Percentiles rank a stretch among this genome's conserved stretches.
These are phyloP conservation scores for Centropus unirufus DNA, from an alignment of 2,113 vertebrate species.

Conservation along the genomic window DNA sequence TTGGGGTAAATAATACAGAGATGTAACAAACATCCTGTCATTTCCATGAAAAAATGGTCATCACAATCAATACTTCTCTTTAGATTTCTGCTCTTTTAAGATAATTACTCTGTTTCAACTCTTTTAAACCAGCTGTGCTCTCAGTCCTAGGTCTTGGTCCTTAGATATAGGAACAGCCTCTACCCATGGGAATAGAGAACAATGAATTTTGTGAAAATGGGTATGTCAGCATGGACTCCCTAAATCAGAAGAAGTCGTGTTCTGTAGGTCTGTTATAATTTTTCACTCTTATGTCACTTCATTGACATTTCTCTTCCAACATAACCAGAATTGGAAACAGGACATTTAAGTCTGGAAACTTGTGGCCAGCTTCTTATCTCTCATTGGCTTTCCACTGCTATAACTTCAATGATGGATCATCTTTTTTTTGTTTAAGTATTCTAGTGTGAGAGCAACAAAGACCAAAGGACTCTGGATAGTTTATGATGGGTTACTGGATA, in stretches of 20 bases:
- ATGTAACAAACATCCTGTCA: neutral
- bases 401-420: constrained; percentile 29
- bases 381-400: neutral
- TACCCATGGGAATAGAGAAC: neutral
- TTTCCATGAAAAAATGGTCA: neutral
- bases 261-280: constrained; percentile 43
- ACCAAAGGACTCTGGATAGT: constrained; percentile 35
- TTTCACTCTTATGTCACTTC: constrained; percentile 55
- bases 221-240: neutral
- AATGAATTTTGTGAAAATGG: constrained; percentile 43
- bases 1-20: constrained; percentile 18
- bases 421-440: constrained; percentile 52
- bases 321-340: constrained; percentile 50
- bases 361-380: constrained; percentile 50
- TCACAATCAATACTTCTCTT: constrained; percentile 16
- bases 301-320: constrained; percentile 52
- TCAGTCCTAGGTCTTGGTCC: neutral
- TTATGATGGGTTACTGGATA: constrained; percentile 43
- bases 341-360: constrained; percentile 42
- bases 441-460: constrained; percentile 42
- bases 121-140: neutral
- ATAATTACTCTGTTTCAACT: neutral
- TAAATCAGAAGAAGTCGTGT: constrained; percentile 36
- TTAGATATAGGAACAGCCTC: constrained; percentile 8
- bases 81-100: neutral